Base-by-base conservation (phyloP, 1,140 invertebrate genomes). In the Phymorhynchus buccinoides region DNA sequence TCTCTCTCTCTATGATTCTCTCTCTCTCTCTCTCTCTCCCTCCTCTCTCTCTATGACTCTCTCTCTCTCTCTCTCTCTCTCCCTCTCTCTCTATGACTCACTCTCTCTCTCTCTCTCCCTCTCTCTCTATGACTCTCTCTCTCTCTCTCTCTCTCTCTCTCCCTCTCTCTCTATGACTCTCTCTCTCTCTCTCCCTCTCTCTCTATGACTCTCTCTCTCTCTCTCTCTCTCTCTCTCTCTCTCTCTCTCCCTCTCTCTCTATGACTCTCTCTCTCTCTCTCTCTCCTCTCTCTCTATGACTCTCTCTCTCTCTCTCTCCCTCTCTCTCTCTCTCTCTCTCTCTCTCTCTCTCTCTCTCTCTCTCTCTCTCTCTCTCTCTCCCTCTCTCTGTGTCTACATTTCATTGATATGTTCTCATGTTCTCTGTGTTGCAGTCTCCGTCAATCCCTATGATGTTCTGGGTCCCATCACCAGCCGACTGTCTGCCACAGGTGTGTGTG, bases 361-460 rank as follows among this genome's bases (percentile, higher is more conserved):
- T 48, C 44, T 48, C 44, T 48, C 44, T 48, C 44, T 48, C 44
- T 48, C 44, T 48, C 44, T 48, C 44, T 48, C 44, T 6, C 30
- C 68, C 56, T 35, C 27, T 81, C 32, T 68, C 35, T 37, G 48
- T 42, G 66, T 73, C 9, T 18, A 75, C 4, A 42, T 22, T 41
- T n/a, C 22, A 75, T 41, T 66, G 12, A 84, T 62, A 6, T 73
- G 0, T 73, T 68, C n/a, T 32, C n/a, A 35, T 18, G 3, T 39
- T 85, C 71, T 42, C 6, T 52, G 18, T 62, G 30, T 84, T 78
- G 0, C 75, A 84, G 71, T 95, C 97, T 7, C 48, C 18, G 71
- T 95, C 97, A 97, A 98, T 96, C 97, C 97, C 91, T 98, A 98
- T 95, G 97, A 98, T 95, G 97, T 98, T 96, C 98, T 98, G 93